Evolutionary conservation across 2,797 vertebrate genomes (phyloP).

Genomic region (Fistularia tabacaria): DNA sequence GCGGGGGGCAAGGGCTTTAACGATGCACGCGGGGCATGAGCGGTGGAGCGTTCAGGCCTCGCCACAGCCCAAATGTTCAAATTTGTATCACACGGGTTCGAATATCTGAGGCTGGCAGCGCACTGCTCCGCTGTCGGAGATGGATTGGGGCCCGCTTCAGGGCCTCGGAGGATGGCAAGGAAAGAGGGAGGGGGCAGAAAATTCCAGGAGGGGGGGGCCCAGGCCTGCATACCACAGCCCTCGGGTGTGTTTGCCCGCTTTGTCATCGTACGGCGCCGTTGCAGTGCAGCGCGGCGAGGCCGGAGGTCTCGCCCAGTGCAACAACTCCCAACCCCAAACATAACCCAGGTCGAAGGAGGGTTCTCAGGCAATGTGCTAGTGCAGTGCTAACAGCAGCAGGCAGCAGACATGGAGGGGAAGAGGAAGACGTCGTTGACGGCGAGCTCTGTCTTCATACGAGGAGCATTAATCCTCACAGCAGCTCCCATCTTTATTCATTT

Average conservation of each 20-base stretch:
- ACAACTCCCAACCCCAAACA: constrained; percentile 28
- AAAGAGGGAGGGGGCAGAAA: constrained; percentile 32
- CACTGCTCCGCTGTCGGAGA: constrained; percentile 52
- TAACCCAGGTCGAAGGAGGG: constrained; percentile 27
- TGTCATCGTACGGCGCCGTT: constrained; percentile 19
- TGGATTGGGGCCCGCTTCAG: no score
- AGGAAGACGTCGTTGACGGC: constrained; percentile 35
- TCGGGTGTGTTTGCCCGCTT: constrained; percentile 30
- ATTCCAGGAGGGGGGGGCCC: constrained; percentile 7
- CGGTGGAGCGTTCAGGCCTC: constrained; percentile 26
- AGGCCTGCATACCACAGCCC: constrained; percentile 16
- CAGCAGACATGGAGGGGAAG: constrained; percentile 11
- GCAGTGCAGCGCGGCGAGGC: constrained; percentile 1
- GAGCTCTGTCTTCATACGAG: constrained; percentile 57
- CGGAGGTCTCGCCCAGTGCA: constrained; percentile 31
- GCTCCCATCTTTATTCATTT: constrained; percentile 71
- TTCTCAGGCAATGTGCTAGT: constrained; percentile 21
- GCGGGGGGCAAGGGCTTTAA: no score
- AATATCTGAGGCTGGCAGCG: no score
- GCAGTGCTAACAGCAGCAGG: constrained; percentile 23
- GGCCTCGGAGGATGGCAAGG: constrained; percentile 39
- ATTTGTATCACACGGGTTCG: constrained; percentile 45
- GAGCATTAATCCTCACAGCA: constrained; percentile 60
- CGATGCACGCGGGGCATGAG: not conserved
- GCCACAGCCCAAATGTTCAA: constrained; percentile 39